Base-by-base conservation (phyloP, 2,888 invertebrate genomes). In the Drosophila mayaguana region DNA sequence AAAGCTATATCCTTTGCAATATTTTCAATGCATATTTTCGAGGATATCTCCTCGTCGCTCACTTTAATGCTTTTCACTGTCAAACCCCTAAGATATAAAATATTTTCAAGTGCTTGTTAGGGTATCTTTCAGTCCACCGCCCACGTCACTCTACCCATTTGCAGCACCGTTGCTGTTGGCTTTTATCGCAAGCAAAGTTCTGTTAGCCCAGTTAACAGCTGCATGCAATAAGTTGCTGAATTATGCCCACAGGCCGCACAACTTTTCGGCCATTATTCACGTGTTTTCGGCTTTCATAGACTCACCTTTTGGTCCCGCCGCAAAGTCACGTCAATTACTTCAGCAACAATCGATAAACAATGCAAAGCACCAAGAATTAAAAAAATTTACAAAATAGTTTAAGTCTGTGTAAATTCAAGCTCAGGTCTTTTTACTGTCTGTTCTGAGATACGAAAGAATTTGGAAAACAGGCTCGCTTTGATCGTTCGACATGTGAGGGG, bases 171-270 rank as follows among this genome's bases (percentile, higher is more conserved):
- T 36, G 42, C 16, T 42, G 43, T 28, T 48, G 54, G n/a, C 76
- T 60, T 55, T 76, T 76, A 76, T 76, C 80, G 72, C 48, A 60
- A 38, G 32, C 34, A 45, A 64, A 64, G 57, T 69, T 61, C 59
- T 43, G 34, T 68, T 67, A 11, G 75, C 79, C 76, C 50, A 71
- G 72, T 71, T 80, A 77, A 71, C 76, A 80, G 76, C 72, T 80
- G 76, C 60, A 51, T 56, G 55, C 50, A 55, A 76, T 48, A 76
- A 76, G 56, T 65, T 63, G 42, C 20, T 67, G 56, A 73, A 55
- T 71, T 70, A 63, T 78, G 55, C 20, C 51, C 46, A 36, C 56
- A 36, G n/a, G 7, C 25, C 40, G 36, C 38, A 50, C 8, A 70
- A 67, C 43, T 42, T 71, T 46, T 22, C 16, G 12, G 36, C 40